Conservation (phyloP, 2,797 vertebrate genomes). For the Etheostoma nigrum region DNA sequence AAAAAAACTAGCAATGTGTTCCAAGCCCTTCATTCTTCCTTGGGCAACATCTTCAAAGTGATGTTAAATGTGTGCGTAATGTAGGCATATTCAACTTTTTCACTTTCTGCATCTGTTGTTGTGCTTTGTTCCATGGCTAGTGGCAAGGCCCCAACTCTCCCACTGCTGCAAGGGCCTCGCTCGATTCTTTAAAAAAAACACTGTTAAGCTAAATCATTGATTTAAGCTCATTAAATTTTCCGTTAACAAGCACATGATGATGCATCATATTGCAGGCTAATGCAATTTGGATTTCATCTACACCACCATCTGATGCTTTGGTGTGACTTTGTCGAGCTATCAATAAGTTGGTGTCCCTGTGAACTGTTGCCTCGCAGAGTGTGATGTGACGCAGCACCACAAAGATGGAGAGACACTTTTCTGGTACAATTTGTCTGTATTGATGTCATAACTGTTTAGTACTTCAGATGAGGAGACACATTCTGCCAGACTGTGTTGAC, state of each 20-base stretch:
- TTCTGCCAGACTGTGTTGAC: slow-evolving; percentile 41
- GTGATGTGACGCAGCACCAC: slow-evolving; percentile 49
- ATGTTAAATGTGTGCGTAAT: slow-evolving; percentile 54
- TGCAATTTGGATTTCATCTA: slow-evolving; percentile 54
- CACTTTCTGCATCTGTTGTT: slow-evolving; percentile 48
- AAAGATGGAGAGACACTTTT: slow-evolving; percentile 50
- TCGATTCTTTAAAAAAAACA: slow-evolving; percentile 26
- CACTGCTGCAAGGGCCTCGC: slow-evolving; percentile 21
- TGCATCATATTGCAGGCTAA: slow-evolving; percentile 56
- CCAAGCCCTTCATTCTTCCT: slow-evolving; percentile 53
- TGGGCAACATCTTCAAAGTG: slow-evolving; percentile 71
- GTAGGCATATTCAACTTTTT: slow-evolving; percentile 58
- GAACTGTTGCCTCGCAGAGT: slow-evolving; percentile 60
- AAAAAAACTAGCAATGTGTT: slow-evolving; percentile 39
- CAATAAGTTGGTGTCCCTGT: slow-evolving; percentile 75
- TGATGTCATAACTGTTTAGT: slow-evolving; percentile 30
- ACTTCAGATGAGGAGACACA: slow-evolving; percentile 46
- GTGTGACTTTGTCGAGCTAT: slow-evolving; percentile 69
- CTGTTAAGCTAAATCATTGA: slow-evolving; percentile 56
- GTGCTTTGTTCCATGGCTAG: slow-evolving; percentile 63
- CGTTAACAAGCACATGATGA: slow-evolving; percentile 69
- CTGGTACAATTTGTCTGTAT: slow-evolving; percentile 46
- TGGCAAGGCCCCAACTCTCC: slow-evolving; percentile 48
- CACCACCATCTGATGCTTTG: slow-evolving; percentile 61
- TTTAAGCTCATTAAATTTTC: slow-evolving; percentile 67